phyloP scores from a whole-genome alignment of 2,888 invertebrate species.

The Chaitophorus viminalis region DNA sequence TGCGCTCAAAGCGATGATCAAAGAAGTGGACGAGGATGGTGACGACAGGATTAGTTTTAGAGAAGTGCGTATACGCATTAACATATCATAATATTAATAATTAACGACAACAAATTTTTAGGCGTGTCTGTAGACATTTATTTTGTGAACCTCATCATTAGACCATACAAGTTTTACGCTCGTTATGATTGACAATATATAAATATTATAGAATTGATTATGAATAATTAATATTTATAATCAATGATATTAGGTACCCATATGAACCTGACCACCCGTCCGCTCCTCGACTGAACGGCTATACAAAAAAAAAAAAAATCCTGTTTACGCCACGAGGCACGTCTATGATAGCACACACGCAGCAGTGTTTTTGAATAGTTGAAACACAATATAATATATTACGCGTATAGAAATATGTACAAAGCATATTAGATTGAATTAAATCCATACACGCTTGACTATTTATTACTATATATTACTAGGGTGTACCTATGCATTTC shows the following conservation, averaged over 20 bases:
- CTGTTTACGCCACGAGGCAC: background rate
- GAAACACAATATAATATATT: background rate
- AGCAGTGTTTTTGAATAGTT: background rate
- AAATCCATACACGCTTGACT: background rate
- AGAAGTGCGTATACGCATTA: constrained; percentile 72
- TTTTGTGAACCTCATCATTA: background rate
- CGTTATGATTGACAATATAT: no score
- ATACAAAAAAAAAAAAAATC: background rate
- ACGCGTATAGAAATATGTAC: background rate
- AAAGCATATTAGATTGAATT: background rate
- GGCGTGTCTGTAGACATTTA: background rate
- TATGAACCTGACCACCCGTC: background rate
- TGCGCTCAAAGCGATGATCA: constrained; percentile 93
- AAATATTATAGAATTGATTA: no score
- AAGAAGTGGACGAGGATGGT: constrained; percentile 87
- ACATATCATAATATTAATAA: background rate
- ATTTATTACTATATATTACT: no score
- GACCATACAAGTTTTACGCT: background rate
- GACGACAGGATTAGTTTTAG: constrained; percentile 90
- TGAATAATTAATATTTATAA: background rate
- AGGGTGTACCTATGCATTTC: background rate
- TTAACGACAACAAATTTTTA: background rate
- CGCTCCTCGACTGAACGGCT: background rate
- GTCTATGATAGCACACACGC: background rate
- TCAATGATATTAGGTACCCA: no score